These are phyloP conservation scores for Brachionus calyciflorus DNA, from an alignment of 1,140 invertebrate species.

Conservation along the genomic window DNA sequence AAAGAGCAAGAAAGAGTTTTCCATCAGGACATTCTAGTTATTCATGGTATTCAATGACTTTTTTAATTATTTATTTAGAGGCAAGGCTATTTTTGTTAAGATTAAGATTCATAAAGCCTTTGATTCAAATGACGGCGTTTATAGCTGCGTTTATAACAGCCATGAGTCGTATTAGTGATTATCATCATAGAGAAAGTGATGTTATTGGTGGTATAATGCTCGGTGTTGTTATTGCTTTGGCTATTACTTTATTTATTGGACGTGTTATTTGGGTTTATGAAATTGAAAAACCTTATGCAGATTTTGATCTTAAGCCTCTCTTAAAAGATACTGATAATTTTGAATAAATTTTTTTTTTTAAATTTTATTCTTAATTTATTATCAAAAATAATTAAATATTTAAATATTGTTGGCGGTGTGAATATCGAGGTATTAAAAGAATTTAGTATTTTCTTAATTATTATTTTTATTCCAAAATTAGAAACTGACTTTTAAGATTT, in stretches of 20 bases:
- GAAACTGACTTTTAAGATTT: too few species aligned
- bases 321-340: too few species aligned
- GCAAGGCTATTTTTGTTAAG: constrained; percentile 6
- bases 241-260: constrained; percentile 28
- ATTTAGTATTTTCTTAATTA: too few species aligned
- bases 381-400: too few species aligned
- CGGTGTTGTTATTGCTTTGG: constrained; percentile 54
- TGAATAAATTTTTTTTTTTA: too few species aligned
- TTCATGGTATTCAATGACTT: constrained; percentile 62
- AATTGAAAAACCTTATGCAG: constrained; percentile 23
- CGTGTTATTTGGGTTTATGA: constrained; percentile 33
- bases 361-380: too few species aligned
- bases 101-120: constrained; percentile 16
- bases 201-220: constrained; percentile 67
- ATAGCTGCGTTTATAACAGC: constrained; percentile 22
- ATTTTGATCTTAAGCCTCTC: constrained; percentile 29
- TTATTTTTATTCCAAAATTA: too few species aligned
- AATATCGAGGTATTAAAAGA: too few species aligned
- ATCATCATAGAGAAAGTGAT: constrained; percentile 88
- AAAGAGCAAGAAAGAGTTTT: constrained; percentile 62
- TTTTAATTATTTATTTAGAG: constrained; percentile 55
- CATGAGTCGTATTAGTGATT: constrained; percentile 78
- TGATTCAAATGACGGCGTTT: constrained; percentile 20
- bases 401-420: too few species aligned
- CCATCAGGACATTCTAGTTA: constrained; percentile 66